Conservation (phyloP, 2,888 invertebrate genomes). For the Pyrrhia umbra region DNA sequence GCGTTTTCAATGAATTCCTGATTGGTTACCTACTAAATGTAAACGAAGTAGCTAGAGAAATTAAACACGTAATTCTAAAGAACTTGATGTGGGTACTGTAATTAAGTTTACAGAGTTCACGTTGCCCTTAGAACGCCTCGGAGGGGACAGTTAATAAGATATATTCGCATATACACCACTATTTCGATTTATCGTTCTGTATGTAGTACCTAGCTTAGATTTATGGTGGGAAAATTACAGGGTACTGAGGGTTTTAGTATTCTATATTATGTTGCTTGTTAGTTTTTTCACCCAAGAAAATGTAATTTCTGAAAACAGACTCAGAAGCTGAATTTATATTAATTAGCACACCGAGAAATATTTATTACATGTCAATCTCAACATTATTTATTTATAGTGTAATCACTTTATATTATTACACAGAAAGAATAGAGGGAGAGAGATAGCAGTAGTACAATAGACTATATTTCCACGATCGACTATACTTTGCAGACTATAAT, state of each 20-base stretch:
- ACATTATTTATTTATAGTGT: too few species aligned
- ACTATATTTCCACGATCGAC: too few species aligned
- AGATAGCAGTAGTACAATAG: too few species aligned
- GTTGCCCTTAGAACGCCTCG: slow-evolving; percentile 21
- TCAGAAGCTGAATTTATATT: too few species aligned
- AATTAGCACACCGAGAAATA: too few species aligned
- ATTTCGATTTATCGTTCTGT: slow-evolving; percentile 48
- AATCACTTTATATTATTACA: too few species aligned
- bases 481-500: too few species aligned
- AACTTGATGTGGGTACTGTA: slow-evolving; percentile 75
- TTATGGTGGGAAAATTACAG: slow-evolving; percentile 4
- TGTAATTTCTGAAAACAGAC: too few species aligned
- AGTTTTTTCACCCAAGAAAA: too few species aligned
- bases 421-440: too few species aligned
- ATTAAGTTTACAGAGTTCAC: slow-evolving; percentile 71
- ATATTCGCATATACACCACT: slow-evolving; percentile 58
- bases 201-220: slow-evolving; percentile 14
- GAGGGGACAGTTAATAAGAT: slow-evolving; percentile 64
- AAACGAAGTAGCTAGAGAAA: slow-evolving; percentile 61
- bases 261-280: too few species aligned
- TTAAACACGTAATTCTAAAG: slow-evolving; percentile 70
- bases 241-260: neutral
- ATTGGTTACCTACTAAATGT: slow-evolving; percentile 55
- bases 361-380: too few species aligned
- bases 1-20: slow-evolving; percentile 54